Base-by-base conservation (phyloP, 1,140 invertebrate genomes). In the Pogonus chalceus region DNA sequence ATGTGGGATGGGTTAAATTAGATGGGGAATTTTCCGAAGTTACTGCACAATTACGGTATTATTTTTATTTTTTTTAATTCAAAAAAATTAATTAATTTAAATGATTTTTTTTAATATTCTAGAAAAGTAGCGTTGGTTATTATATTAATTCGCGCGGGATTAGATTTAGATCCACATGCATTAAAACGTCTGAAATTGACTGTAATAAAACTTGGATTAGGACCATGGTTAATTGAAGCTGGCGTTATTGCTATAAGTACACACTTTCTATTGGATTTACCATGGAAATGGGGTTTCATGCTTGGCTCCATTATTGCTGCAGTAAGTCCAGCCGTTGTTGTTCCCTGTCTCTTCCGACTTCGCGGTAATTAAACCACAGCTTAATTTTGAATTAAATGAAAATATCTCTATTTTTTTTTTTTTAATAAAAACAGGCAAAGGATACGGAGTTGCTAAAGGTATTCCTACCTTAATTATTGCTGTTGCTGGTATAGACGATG, bases 381-480 rank as follows among this genome's bases (percentile, higher is more conserved):
- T n/a, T n/a, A n/a, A n/a, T n/a, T n/a, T n/a, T n/a, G n/a, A n/a
- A n/a, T n/a, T n/a, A n/a, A n/a, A n/a, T n/a, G n/a, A n/a, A n/a
- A n/a, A n/a, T n/a, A n/a, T n/a, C n/a, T n/a, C n/a, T n/a, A n/a
- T n/a, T n/a, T n/a, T n/a, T n/a, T n/a, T n/a, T n/a, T n/a, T n/a
- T n/a, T n/a, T n/a, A n/a, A n/a, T n/a, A n/a, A n/a, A n/a, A n/a
- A n/a, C n/a, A n/a, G 79, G 82, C 52, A 84, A 87, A 65, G 90
- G 91, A 2, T 91, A 92, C 63, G 95, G 94, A 0, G 83, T 92
- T 2, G 85, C 87, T 23, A 95, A 96, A 76, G 94, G 94, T 1
- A 92, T 98, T 51, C 92, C 94, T 0, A 96, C 94, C 0, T 73
- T 97, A n/a, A 88, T 96, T 35, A 90, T 98, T 37, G 94, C 94